Percentiles rank a stretch among this genome's conserved stretches.
These are phyloP conservation scores for Lapara coniferarum DNA, from an alignment of 2,888 invertebrate species.

Conservation along the genomic window DNA sequence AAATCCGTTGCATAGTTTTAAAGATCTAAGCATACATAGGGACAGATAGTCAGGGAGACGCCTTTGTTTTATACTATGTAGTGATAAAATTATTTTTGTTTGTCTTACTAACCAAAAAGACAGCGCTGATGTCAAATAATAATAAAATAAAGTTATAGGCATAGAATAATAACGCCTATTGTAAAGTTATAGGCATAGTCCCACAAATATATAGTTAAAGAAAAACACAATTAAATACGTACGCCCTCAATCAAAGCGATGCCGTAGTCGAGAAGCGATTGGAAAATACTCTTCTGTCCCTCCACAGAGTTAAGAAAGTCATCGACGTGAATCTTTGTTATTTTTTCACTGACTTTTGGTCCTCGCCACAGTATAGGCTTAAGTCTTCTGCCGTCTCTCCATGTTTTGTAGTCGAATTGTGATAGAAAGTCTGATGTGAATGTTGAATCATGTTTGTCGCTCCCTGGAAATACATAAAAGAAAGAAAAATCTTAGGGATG, in stretches of 20 bases:
- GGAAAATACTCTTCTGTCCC: constrained; percentile 73
- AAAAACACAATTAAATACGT: constrained; percentile 32
- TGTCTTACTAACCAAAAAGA: too few relatives aligned
- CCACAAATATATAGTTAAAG: not conserved
- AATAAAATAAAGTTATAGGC: too few relatives aligned
- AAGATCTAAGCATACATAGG: too few relatives aligned
- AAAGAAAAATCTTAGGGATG: not conserved
- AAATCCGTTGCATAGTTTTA: too few relatives aligned
- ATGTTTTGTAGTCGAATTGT: constrained; percentile 60
- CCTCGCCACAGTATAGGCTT: constrained; percentile 78
- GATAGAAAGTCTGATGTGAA: constrained; percentile 77
- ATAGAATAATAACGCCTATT: too few relatives aligned
- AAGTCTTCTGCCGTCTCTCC: constrained; percentile 58
- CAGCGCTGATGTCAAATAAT: too few relatives aligned
- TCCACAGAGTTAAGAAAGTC: constrained; percentile 75
- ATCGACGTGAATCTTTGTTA: constrained; percentile 65
- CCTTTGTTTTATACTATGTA: too few relatives aligned
- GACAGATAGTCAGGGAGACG: too few relatives aligned
- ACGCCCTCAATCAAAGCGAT: constrained; percentile 77
- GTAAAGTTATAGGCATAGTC: not conserved
- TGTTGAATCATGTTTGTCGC: constrained; percentile 81
- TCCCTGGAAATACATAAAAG: constrained; percentile 72
- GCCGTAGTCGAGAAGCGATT: constrained; percentile 80
- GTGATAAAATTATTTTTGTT: too few relatives aligned
- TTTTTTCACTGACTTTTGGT: constrained; percentile 60